Base-by-base conservation (phyloP, 1,140 invertebrate species). In the Polypedilum pembai region DNA sequence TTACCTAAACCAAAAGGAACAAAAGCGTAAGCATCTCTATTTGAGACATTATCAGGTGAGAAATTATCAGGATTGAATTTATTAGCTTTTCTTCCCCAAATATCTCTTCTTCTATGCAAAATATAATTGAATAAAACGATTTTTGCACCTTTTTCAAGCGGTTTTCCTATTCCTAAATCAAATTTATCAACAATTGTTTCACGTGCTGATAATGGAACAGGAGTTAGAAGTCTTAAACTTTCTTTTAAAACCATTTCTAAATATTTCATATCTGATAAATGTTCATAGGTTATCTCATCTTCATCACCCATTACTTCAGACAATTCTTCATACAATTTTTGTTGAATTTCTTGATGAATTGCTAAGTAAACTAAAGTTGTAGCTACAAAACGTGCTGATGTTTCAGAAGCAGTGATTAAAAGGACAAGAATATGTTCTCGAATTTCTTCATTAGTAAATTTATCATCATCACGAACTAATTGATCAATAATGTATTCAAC, bases 241-340 rank as follows among this genome's bases (percentile, higher is more conserved):
- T 69, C 65, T 69, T 69, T 69, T 18, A 69, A 8, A 21, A 69
- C 65, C 65, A 69, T 69, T 69, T 69, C 65, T 10, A 69, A 12
- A 18, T 69, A 69, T 69, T 18, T 69, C 2, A n/a, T 18, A 8
- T n/a, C n/a, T 1, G 3, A 18, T 18, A 69, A 8, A n/a, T 69
- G 17, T 3, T 69, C 65, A 69, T 69, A 69, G 20, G 17, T 18
- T 3, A 69, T 18, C 15, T 69, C 18, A 10, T 20, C 20, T 18
- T 18, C 20, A 20, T 69, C 65, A 7, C 65, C 17, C 7, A 69
- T 10, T 1, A 69, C 17, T n/a, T 69, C 65, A 0, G 8, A 7
- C 7, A 69, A 20, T 69, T 69, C 65, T 8, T 69, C 17, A 69
- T 69, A 69, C 5, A 20, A 7, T 21, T 69, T 69, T 20, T 69